Evolutionary conservation across 2,797 vertebrate species (phyloP), one percentile per base, ranked within the genome.

Genomic region (Vipera ursinii): DNA sequence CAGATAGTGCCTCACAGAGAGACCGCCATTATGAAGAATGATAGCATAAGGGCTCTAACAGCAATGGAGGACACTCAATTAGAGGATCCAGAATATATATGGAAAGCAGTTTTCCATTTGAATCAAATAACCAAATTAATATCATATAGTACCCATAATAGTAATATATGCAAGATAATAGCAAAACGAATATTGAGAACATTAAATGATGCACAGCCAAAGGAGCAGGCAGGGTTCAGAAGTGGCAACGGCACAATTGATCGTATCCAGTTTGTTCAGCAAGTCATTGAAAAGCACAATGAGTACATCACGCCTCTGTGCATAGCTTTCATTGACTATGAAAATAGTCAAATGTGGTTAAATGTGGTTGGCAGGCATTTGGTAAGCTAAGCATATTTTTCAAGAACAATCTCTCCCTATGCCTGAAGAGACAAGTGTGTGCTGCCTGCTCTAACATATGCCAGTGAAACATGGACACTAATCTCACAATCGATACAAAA

Each of bases 71-170:
- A 94, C 69, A 91, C 82, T 89, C 44, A 69, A 63, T 59, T 59
- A 56, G 90, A 95, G 94, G 78, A 92, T 78, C 0, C 32, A 92
- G 32, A 86, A 59, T 88, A 87, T 86, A 32, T 12, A 22, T 10
- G 8, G 57, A 92, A 89, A 89, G 12, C 32, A 73, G 6, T 59
- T 86, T 85, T 17, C 4, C 61, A 48, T 59, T 85, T 88, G 55
- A 78, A 48, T 82, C 28, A 20, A 60, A 13, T 53, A 61, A 32
- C 6, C 78, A 51, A 73, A 60, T 44, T 32, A 26, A 32, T 65
- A 82, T n/a, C 10, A 26, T 32, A 60, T n/a, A 89, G 22, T 59
- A 32, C 14, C n/a, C 65, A 69, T 69, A 69, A 69, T 69, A 32
- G 14, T 32, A 69, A 69, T 32, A 32, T 15, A 69, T 32, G 65